Conservation (phyloP, 23 tunicate genomes). For the Corella eumyota region DNA sequence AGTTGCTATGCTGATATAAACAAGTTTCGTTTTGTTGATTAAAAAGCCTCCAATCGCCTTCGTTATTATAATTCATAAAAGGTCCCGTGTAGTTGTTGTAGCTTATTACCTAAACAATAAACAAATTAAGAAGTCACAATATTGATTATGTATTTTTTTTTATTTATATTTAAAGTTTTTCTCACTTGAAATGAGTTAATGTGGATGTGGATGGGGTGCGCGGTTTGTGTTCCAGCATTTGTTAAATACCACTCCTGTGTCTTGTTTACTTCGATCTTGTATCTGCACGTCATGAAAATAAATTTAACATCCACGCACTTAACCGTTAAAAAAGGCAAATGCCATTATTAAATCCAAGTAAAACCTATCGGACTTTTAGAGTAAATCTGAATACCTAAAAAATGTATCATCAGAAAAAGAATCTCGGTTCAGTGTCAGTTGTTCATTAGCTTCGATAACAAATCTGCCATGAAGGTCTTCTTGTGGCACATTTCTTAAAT, state of each 20-base stretch:
- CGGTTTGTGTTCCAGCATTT: background rate
- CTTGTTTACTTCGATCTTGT: slow-evolving; percentile 8
- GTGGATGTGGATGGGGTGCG: slow-evolving; percentile 41
- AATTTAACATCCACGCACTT: no score
- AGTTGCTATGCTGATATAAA: slow-evolving; percentile 2
- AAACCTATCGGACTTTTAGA: no score
- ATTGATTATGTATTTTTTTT: background rate
- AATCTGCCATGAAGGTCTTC: background rate
- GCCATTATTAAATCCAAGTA: no score
- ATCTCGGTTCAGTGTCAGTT: slow-evolving; percentile 13
- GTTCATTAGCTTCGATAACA: slow-evolving; percentile 1
- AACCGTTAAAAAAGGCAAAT: no score
- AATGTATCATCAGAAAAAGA: background rate
- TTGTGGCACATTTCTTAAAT: slow-evolving; percentile 3
- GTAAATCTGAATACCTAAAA: slow-evolving; percentile 1
- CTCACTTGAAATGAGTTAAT: slow-evolving; percentile 22
- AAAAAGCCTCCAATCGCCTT: background rate
- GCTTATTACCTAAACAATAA: slow-evolving; percentile 8
- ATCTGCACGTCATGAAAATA: no score
- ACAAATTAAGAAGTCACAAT: background rate
- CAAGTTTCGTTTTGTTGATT: background rate
- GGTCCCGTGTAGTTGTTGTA: slow-evolving; percentile 28
- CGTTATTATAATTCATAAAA: background rate
- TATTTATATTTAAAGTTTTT: background rate
- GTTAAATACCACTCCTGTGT: slow-evolving; percentile 21